These are phyloP conservation scores for Pseudorasbora parva DNA, from an alignment of 2,113 vertebrate species.

Conservation along the genomic window DNA sequence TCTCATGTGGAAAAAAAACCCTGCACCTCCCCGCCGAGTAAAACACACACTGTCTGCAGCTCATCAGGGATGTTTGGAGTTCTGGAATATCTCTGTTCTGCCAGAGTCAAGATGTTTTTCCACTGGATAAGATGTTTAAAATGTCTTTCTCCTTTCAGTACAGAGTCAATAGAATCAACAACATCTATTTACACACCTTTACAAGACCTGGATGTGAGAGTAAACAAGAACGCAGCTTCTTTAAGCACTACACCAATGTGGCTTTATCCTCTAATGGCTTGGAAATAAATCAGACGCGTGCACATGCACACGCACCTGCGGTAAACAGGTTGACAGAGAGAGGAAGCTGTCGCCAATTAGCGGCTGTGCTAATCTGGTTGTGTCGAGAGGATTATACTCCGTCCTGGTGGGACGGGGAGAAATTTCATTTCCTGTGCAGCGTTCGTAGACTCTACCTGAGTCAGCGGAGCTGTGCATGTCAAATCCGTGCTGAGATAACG, in stretches of 20 bases:
- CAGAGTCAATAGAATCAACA: background rate
- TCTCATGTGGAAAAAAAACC: slow-evolving; percentile 67
- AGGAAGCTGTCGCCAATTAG: slow-evolving; percentile 81
- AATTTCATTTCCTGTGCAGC: slow-evolving; percentile 88
- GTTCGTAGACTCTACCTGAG: slow-evolving; percentile 88
- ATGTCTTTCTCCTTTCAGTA: background rate
- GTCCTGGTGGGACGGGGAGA: slow-evolving; percentile 75
- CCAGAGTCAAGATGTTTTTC: background rate
- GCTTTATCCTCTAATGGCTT: slow-evolving; percentile 20
- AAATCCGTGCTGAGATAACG: slow-evolving; percentile 95
- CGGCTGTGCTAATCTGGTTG: slow-evolving; percentile 81
- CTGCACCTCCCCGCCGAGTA: slow-evolving; percentile 21
- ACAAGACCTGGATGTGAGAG: slow-evolving; percentile 1
- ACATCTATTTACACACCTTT: background rate
- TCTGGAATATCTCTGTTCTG: slow-evolving; percentile 24
- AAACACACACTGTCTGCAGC: slow-evolving; percentile 58
- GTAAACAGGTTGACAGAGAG: slow-evolving; percentile 56
- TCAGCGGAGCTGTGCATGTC: slow-evolving; percentile 93
- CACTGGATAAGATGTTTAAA: background rate
- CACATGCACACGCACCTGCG: background rate
- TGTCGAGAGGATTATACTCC: slow-evolving; percentile 84
- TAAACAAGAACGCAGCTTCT: background rate
- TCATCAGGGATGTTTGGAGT: slow-evolving; percentile 59
- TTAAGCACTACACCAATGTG: background rate
- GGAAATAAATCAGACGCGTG: slow-evolving; percentile 17